phyloP scores from a whole-genome alignment of 2,113 vertebrate species.

The Onychostruthus taczanowskii region DNA sequence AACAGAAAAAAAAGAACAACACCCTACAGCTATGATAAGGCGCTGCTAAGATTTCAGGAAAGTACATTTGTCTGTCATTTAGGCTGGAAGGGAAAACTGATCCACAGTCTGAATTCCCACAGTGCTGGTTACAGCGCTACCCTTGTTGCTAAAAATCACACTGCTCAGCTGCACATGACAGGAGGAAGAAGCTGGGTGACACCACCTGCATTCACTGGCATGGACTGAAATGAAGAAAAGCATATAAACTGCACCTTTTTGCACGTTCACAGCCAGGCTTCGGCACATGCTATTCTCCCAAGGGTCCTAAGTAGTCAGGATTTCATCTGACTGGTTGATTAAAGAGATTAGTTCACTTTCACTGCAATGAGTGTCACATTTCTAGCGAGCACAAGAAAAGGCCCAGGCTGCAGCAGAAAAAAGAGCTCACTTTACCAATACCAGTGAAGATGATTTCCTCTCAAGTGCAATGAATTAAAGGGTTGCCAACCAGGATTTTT shows the following conservation, averaged over 20 bases:
- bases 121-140: background rate
- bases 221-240: background rate
- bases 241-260: background rate
- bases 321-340: conserved; percentile 3
- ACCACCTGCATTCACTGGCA: conserved; percentile 10
- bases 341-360: conserved; percentile 31
- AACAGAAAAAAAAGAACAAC: background rate
- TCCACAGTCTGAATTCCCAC: conserved; percentile 26
- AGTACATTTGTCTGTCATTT: conserved; percentile 35
- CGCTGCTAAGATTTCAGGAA: background rate
- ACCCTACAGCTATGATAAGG: background rate
- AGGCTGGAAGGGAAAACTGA: conserved; percentile 21
- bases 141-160: background rate
- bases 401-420: background rate
- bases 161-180: background rate
- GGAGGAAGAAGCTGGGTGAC: background rate
- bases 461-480: background rate
- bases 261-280: background rate
- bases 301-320: background rate
- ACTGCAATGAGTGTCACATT: conserved; percentile 33
- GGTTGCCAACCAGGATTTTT: background rate
- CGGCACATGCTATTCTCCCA: background rate
- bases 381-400: background rate
- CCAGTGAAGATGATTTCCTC: background rate
- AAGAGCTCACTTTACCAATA: background rate